Evolutionary conservation across 1,140 invertebrate genomes (phyloP), one percentile per base, ranked within the genome.

Genomic region (Brachionus asplanchnoidis): DNA sequence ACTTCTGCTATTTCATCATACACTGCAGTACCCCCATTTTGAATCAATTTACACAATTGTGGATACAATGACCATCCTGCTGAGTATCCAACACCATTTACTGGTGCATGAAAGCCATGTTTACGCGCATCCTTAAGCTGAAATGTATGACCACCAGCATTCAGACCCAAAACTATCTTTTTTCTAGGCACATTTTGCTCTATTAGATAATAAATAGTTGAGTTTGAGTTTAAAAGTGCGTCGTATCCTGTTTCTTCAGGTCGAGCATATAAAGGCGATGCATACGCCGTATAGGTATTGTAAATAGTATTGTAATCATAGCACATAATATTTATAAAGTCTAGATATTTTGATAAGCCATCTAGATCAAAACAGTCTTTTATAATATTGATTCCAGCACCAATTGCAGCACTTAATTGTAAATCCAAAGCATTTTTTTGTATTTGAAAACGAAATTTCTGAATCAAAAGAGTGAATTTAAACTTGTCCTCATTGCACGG

Each of bases 241-340:
- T 40, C 40, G 2, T 44, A 40, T 17, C 73, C 73, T 23, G 14
- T 26, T 50, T 77, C 73, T 23, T 44, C 40, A 20, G 17, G 36
- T 44, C 40, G 14, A 20, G 73, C 36, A 46, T 46, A 77, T 44
- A 77, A 44, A 7, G 73, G 73, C 9, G 73, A 77, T 11, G 36
- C 40, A 77, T 77, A 77, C 1, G 36, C 73, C 46, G 73, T 77
- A 17, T 77, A 44, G 20, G 36, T 77, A 46, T 77, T 44, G 50
- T 77, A 77, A 23, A 77, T 77, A 46, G 40, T 77, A 77, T 77
- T 40, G 14, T 77, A 77, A 77, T 77, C 73, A 77, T 77, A 77
- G 44, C 36, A 44, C 73, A 77, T 77, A 3, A 77, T 8, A 23
- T 77, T 40, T 44, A 77, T 77, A 44, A 46, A 44, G 40, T 77